Conservation (phyloP, 2,888 invertebrate species). For the Steromphala cineraria region DNA sequence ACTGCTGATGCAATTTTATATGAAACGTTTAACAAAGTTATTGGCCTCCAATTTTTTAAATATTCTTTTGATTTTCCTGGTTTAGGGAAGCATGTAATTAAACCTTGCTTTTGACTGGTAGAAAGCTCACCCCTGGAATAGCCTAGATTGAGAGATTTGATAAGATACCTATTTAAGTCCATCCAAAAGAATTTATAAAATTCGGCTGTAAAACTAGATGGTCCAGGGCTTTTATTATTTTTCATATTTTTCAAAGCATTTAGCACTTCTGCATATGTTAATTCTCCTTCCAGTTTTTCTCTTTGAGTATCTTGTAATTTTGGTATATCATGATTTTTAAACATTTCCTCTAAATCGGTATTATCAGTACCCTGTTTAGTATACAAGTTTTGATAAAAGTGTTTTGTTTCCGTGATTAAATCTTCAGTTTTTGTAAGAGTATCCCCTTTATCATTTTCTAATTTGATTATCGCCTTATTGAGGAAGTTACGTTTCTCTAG, state of each 20-base stretch:
- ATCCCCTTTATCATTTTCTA: too few relatives aligned
- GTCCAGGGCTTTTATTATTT: slow-evolving; percentile 2
- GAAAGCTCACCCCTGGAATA: neutral
- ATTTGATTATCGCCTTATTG: too few relatives aligned
- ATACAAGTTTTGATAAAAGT: too few relatives aligned
- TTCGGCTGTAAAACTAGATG: neutral
- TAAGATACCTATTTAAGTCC: neutral
- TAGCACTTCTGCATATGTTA: too few relatives aligned
- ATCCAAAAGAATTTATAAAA: neutral
- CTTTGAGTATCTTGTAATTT: too few relatives aligned
- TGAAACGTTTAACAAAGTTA: neutral
- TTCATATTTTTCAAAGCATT: neutral
- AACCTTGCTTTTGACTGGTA: neutral
- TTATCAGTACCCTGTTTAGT: too few relatives aligned
- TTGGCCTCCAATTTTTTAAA: neutral
- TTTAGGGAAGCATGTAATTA: neutral
- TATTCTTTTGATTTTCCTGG: neutral
- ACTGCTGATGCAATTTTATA: neutral
- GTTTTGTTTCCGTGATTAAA: too few relatives aligned
- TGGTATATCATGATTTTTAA: too few relatives aligned
- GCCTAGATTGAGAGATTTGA: neutral
- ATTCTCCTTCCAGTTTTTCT: too few relatives aligned
- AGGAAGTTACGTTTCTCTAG: too few relatives aligned
- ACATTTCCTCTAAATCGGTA: too few relatives aligned
- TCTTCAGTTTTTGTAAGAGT: too few relatives aligned